These are phyloP conservation scores for Gymnocephalus cernua DNA, from an alignment of 2,113 vertebrate genomes.

Conservation along the genomic window DNA sequence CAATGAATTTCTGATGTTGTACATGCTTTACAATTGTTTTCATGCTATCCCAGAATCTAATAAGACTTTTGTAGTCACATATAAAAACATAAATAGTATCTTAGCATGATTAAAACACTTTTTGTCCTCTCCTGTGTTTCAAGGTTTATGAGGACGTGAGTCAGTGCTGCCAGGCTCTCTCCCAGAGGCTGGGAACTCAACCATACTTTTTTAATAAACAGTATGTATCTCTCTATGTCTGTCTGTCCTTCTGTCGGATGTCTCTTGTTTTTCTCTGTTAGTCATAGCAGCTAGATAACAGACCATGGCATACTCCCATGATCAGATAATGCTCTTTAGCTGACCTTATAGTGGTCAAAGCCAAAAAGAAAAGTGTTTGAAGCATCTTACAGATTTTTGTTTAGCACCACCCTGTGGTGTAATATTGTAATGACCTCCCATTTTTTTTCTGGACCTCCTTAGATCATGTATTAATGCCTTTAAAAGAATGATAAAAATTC, in stretches of 20 bases:
- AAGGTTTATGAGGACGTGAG: constrained; percentile 97
- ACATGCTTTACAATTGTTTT: rapidly evolving
- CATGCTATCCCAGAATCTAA: too few relatives aligned
- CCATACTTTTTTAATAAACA: constrained; percentile 96
- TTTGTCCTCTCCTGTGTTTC: not conserved
- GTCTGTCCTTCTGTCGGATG: not conserved
- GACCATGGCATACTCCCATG: not conserved
- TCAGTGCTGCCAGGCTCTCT: constrained; percentile 96
- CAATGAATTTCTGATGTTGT: not conserved
- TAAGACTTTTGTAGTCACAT: too few relatives aligned
- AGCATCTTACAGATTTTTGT: not conserved
- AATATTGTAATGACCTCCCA: not conserved
- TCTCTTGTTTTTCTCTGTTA: not conserved
- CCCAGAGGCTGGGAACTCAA: constrained; percentile 94
- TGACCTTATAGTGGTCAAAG: not conserved
- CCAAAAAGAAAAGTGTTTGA: not conserved
- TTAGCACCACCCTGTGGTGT: constrained; percentile 56
- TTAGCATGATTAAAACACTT: not conserved
- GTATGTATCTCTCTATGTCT: constrained; percentile 81
- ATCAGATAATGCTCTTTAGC: not conserved
- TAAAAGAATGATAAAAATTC: not conserved
- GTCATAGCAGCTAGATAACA: not conserved
- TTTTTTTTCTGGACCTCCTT: not conserved
- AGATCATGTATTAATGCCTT: not conserved
- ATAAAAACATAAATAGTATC: too few relatives aligned